Percentiles rank a stretch among this genome's conserved stretches.
Conservation (phyloP, 1,140 invertebrate genomes). For the Geopemphigus sp. region DNA sequence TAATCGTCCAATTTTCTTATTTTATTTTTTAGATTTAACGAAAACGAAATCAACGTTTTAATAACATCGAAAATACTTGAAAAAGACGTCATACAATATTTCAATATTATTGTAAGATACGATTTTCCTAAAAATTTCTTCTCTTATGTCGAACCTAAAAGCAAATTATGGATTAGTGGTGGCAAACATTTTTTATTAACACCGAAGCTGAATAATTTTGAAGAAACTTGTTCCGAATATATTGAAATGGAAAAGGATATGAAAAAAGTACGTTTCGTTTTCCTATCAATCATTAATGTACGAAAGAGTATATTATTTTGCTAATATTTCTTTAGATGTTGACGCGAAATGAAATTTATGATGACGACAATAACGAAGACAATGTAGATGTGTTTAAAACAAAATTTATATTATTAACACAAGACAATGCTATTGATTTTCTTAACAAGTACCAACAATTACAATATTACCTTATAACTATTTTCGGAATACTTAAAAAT, state of each 20-base stretch:
- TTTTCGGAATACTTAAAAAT: too few species aligned
- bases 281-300: neutral
- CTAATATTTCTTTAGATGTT: conserved; percentile 7
- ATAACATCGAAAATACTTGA: conserved; percentile 79
- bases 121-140: conserved; percentile 71
- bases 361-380: conserved; percentile 23
- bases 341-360: neutral
- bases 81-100: conserved; percentile 78
- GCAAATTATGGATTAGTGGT: conserved; percentile 61
- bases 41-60: conserved; percentile 69
- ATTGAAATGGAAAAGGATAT: conserved; percentile 58
- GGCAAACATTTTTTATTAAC: conserved; percentile 64
- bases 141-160: conserved; percentile 83
- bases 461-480: too few species aligned
- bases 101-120: conserved; percentile 74
- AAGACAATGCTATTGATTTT: neutral
- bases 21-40: conserved; percentile 51
- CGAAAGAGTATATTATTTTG: neutral
- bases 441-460: neutral
- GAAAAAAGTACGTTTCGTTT: conserved; percentile 54
- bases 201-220: conserved; percentile 54
- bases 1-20: neutral
- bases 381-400: neutral
- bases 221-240: conserved; percentile 57
- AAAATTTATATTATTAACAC: neutral